Evolutionary conservation across 2,113 vertebrate genomes (phyloP), one percentile per base, ranked within the genome.

Genomic region (Gopherus flavomarginatus): DNA sequence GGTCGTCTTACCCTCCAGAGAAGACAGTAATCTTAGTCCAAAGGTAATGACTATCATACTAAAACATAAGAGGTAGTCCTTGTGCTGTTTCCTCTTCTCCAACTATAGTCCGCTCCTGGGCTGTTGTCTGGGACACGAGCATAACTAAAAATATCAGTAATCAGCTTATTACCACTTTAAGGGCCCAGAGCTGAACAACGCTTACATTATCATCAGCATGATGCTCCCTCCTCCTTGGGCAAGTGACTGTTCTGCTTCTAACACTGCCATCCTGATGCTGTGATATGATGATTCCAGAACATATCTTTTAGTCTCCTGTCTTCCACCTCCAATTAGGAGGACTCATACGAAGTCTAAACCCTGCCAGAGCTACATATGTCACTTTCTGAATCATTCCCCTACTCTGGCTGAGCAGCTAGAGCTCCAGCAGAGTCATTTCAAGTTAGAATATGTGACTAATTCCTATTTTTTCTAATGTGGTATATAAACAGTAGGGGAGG

Each of bases 401-500:
- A 29, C 6, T 6, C 72, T 86, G 81, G 38, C 26, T 42, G 35
- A 82, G 47, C 13, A 52, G 2, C 78, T 86, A 86, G 24, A 31
- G 38, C 75, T 88, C 90, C 31, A 69, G 3, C 19, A 77, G 11
- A 80, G 12, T 80, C 22, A 83, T 92, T 94, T 83, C 56, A 80
- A 87, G 42, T 83, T 90, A 85, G 5, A 72, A 22, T 82, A 52
- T 77, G 53, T 8, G 75, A 52, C 65, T 21, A 81, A 13, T 29
- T 87, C 5, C 75, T 93, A 52, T 47, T 57, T 86, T 78, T 80
- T 57, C 77, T 8, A 8, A 12, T 54, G n/a, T 26, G 38, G 31
- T 62, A 62, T 47, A 50, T 82, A 89, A 95, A 83, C 11, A 50
- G 87, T n/a, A 91, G 52, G 38, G 81, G 22, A 78, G 83, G 42